Conservation (phyloP, 64 coral and sea anemone species). For the Montipora capricornis region DNA sequence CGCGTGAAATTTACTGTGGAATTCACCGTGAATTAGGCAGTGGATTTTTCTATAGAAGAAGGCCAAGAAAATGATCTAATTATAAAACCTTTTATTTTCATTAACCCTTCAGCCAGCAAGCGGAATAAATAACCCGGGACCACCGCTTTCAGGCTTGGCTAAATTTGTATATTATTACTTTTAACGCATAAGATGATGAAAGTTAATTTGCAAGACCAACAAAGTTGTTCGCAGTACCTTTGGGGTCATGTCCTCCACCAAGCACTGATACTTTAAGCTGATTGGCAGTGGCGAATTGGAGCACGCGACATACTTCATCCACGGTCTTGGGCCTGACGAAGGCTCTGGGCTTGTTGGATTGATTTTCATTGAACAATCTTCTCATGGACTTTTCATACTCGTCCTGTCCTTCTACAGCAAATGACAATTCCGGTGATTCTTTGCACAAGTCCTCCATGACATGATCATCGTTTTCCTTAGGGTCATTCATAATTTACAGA, state of each 20-base stretch:
- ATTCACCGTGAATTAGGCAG: too few relatives aligned
- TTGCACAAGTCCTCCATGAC: background rate
- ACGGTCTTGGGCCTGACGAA: background rate
- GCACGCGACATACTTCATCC: slow-evolving; percentile 30
- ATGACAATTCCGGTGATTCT: background rate
- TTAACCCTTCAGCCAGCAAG: too few relatives aligned
- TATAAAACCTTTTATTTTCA: too few relatives aligned
- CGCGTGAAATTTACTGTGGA: too few relatives aligned
- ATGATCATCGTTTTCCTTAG: background rate
- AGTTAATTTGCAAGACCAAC: background rate
- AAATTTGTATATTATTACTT: too few relatives aligned
- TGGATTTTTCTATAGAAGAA: too few relatives aligned
- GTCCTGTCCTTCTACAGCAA: background rate
- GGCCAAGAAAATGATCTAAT: too few relatives aligned
- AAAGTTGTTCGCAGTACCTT: background rate
- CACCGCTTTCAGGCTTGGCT: too few relatives aligned
- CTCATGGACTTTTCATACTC: background rate
- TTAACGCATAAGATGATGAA: too few relatives aligned
- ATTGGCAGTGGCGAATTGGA: slow-evolving; percentile 26
- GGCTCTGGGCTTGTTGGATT: slow-evolving; percentile 2
- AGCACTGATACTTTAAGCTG: slow-evolving; percentile 18
- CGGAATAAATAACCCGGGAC: too few relatives aligned
- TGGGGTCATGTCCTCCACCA: slow-evolving; percentile 45
- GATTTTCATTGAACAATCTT: slow-evolving; percentile 17
- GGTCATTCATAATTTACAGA: background rate